Evolutionary conservation across 2,797 vertebrate genomes (phyloP).

Genomic region (Selene dorsalis): DNA sequence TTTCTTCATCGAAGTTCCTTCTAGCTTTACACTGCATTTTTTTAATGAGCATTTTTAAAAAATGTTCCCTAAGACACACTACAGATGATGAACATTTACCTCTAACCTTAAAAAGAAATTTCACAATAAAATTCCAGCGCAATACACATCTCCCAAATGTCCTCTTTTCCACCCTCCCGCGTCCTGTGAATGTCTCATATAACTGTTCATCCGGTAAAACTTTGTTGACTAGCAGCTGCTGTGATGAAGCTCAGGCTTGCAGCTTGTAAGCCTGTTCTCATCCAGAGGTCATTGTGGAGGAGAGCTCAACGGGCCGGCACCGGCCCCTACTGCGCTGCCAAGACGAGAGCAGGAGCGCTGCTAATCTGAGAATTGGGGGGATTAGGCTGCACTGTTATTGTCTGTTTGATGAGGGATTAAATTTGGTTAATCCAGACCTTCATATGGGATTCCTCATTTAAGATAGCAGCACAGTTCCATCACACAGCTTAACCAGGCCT

Average conservation of each 20-base stretch:
- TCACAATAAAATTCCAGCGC: neutral
- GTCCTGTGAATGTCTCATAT: conserved; percentile 24
- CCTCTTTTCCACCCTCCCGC: neutral
- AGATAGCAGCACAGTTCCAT: conserved; percentile 83
- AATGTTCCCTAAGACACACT: neutral
- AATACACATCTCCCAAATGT: neutral
- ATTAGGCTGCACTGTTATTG: conserved; percentile 87
- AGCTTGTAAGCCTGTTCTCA: conserved; percentile 69
- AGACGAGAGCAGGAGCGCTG: conserved; percentile 76
- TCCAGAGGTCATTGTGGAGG: conserved; percentile 85
- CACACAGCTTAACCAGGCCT: conserved; percentile 76
- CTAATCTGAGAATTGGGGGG: conserved; percentile 85
- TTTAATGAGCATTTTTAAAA: neutral
- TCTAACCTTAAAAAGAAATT: neutral
- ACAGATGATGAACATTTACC: neutral
- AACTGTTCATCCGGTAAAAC: conserved; percentile 53
- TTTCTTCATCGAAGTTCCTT: conserved; percentile 8
- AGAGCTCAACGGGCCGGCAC: conserved; percentile 75
- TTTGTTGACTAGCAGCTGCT: conserved; percentile 62
- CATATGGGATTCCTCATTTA: conserved; percentile 87
- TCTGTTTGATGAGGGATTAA: conserved; percentile 90
- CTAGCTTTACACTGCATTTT: neutral
- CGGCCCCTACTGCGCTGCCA: conserved; percentile 68
- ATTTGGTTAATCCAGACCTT: conserved; percentile 87
- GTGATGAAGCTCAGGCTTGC: conserved; percentile 66